phyloP scores from a whole-genome alignment of 2,113 vertebrate genomes.

The Chiloscyllium plagiosum region DNA sequence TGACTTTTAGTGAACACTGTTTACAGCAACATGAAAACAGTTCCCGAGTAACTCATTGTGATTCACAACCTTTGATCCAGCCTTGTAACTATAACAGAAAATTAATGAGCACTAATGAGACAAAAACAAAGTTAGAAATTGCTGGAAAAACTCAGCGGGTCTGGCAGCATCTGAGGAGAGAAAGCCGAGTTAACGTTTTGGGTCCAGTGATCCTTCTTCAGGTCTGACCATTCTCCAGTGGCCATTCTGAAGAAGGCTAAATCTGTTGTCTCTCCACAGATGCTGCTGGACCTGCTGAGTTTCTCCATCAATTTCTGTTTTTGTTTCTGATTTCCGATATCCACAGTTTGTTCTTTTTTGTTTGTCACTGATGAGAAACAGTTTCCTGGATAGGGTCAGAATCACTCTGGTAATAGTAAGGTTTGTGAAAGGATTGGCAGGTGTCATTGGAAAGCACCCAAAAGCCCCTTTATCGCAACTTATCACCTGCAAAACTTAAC shows the following conservation, averaged over 20 bases:
- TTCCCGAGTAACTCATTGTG: not conserved
- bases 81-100: slow-evolving; percentile 4
- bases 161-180: too few species aligned
- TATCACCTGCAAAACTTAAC: not conserved
- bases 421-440: not conserved
- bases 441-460: not conserved
- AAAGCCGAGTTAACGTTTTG: too few species aligned
- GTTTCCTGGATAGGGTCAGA: slow-evolving; percentile 16
- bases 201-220: too few species aligned
- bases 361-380: not conserved
- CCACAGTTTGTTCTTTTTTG: too few species aligned
- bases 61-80: not conserved
- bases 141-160: too few species aligned
- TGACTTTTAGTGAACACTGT: not conserved
- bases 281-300: too few species aligned
- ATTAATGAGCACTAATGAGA: not conserved
- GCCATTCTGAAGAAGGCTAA: too few species aligned
- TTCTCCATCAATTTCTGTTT: too few species aligned
- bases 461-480: not conserved
- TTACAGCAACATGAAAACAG: not conserved
- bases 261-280: too few species aligned
- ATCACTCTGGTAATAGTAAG: not conserved
- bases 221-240: too few species aligned
- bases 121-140: too few species aligned
- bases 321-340: too few species aligned